Base-by-base conservation (phyloP, 2,113 vertebrate genomes). In the Glareola pratincola region DNA sequence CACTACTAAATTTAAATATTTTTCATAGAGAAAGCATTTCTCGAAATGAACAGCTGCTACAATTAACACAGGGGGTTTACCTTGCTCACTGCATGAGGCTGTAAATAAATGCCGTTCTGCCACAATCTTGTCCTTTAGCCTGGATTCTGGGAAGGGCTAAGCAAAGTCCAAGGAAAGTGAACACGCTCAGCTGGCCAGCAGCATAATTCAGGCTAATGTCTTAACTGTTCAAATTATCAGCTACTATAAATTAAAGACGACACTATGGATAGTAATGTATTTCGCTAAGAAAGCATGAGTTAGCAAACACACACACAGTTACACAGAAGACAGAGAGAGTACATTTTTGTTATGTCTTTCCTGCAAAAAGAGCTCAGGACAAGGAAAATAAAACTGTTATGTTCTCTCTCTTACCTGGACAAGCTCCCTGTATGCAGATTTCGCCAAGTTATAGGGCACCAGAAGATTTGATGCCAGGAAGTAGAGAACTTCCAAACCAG, bases 361-460 rank as follows among this genome's bases (percentile, higher is more conserved):
- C 86, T 32, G 10, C 4, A 10, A 12, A 53, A 48, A 71, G 56
- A 12, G 3, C 14, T 63, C 27, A 39, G 30, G 34, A 4, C 83
- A 60, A 34, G 21, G 32, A 29, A 30, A 88, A 72, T 6, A 51
- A 41, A 84, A 24, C 1, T 5, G 3, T 17, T 26, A 19, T 0
- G 0, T 37, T 12, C 19, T 3, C 59, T 9, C 4, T 12, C 96
- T 96, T 97, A 99, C 99, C 99, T 99, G 99, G 90, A 99, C 99
- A 89, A 99, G 98, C 97, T 99, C 99, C 75, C 99, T 98, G 97
- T 99, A 99, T 3, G 99, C 99, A n/a, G 99, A 99, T 93, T 99
- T 99, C 1, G 99, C 99, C 95, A 99, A 97, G 94, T 99, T 99
- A 96, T 99, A 99, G 23, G 99, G 99, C 93, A 99, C 99, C 96